phyloP scores from a whole-genome alignment of 92 coral and sea anemone genomes.

The Scolanthus callimorphus region DNA sequence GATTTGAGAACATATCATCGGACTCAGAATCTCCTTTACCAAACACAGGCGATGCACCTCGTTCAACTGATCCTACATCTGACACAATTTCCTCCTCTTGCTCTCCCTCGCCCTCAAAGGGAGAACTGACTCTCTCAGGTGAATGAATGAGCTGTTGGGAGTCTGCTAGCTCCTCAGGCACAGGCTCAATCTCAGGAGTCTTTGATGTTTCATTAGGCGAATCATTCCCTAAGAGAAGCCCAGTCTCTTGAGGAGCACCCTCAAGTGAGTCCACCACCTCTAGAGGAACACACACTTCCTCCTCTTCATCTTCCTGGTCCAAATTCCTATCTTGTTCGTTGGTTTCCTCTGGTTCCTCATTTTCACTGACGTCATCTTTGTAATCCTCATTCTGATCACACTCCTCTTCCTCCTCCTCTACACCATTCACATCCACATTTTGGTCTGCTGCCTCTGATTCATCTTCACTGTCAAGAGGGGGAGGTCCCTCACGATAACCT shows the following conservation, averaged over 20 bases:
- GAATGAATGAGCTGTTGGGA: too few species aligned
- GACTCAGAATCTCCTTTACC: slow-evolving; percentile 6
- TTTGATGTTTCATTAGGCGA: slow-evolving; percentile 11
- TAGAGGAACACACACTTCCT: slow-evolving; percentile 2
- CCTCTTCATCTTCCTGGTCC: slow-evolving; percentile 6
- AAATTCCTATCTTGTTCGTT: slow-evolving; percentile 14
- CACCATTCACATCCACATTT: slow-evolving; percentile 15
- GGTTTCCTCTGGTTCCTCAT: slow-evolving; percentile 8
- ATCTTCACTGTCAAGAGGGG: slow-evolving; percentile 46
- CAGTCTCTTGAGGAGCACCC: slow-evolving; percentile 1
- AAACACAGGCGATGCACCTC: slow-evolving; percentile 7
- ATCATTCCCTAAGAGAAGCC: slow-evolving; percentile 9
- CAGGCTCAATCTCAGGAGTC: too few species aligned
- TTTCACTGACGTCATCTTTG: not conserved
- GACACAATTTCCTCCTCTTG: slow-evolving; percentile 3
- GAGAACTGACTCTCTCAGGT: slow-evolving; percentile 7
- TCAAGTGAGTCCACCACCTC: not conserved
- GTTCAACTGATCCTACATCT: slow-evolving; percentile 13
- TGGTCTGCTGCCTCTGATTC: slow-evolving; percentile 15
- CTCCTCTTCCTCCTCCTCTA: slow-evolving; percentile 31
- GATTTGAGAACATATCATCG: slow-evolving; percentile 18
- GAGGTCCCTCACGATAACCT: slow-evolving; percentile 50
- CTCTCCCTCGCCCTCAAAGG: slow-evolving; percentile 1
- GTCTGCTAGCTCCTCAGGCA: too few species aligned
- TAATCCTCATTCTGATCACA: not conserved